A percentile compares a stretch with the other conserved stretches of the same genome.
These are phyloP conservation scores for Allolobophora icterica DNA, from an alignment of 2,888 invertebrate genomes.

Conservation along the genomic window DNA sequence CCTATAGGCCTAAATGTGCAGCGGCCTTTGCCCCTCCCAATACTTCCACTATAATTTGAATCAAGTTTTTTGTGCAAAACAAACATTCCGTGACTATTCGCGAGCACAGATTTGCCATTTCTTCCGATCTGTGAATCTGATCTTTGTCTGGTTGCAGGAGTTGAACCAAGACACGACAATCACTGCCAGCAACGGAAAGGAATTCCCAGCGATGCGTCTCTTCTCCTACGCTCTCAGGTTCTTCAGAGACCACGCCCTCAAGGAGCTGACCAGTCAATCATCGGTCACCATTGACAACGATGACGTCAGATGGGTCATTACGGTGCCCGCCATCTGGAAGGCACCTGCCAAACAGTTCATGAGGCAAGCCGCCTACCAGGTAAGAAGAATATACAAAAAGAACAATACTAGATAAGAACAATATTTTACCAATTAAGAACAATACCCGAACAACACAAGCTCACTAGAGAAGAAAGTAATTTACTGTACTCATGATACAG, in stretches of 20 bases:
- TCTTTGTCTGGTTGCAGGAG: slow-evolving; percentile 58
- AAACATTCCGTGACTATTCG: too few species aligned
- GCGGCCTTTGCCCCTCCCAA: too few species aligned
- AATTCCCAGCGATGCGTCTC: slow-evolving; percentile 67
- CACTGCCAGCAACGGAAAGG: slow-evolving; percentile 67
- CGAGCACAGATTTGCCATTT: background rate
- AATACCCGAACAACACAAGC: too few species aligned
- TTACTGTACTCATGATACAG: too few species aligned
- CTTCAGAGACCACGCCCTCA: slow-evolving; percentile 68
- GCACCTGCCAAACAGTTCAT: slow-evolving; percentile 71
- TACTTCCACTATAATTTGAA: too few species aligned
- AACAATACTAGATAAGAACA: background rate
- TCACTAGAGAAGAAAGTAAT: too few species aligned
- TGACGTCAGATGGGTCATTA: slow-evolving; percentile 70
- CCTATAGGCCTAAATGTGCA: too few species aligned
- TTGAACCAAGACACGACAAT: slow-evolving; percentile 67
- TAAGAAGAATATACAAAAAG: slow-evolving; percentile 48
- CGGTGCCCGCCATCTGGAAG: slow-evolving; percentile 71
- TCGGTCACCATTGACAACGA: slow-evolving; percentile 65
- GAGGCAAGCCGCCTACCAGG: slow-evolving; percentile 69
- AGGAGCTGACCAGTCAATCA: slow-evolving; percentile 68
- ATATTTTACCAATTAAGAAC: too few species aligned
- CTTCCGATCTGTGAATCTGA: background rate
- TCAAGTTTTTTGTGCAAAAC: too few species aligned
- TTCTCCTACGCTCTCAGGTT: slow-evolving; percentile 68